phyloP scores from a whole-genome alignment of 2,888 invertebrate species.

The Torymus auratus region DNA sequence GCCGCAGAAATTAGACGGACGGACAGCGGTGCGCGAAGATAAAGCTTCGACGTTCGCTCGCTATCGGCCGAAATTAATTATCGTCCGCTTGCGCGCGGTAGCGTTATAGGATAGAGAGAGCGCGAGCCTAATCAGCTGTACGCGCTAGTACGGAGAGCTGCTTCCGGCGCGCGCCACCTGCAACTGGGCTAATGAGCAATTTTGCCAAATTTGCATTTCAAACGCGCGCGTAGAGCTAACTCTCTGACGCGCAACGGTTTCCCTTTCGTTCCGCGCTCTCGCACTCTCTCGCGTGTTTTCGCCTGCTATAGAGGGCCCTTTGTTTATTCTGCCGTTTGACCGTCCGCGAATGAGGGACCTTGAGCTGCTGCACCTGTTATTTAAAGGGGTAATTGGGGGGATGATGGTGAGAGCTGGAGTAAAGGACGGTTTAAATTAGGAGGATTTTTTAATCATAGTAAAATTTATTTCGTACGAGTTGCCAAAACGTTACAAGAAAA shows the following conservation, averaged over 20 bases:
- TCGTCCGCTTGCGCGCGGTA: not conserved
- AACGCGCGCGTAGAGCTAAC: constrained; percentile 42
- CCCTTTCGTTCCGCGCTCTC: constrained; percentile 15
- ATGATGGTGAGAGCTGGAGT: too few relatives aligned
- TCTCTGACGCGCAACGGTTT: constrained; percentile 9
- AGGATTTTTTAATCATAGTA: too few relatives aligned
- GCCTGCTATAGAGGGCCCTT: too few relatives aligned
- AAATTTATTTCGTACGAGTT: too few relatives aligned
- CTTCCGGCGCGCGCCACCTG: constrained; percentile 51
- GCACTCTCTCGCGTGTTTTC: too few relatives aligned
- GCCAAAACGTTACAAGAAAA: too few relatives aligned
- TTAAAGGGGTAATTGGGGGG: too few relatives aligned
- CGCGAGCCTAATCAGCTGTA: constrained; percentile 36
- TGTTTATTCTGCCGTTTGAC: too few relatives aligned
- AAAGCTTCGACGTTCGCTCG: too few relatives aligned
- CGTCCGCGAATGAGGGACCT: too few relatives aligned
- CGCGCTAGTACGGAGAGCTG: not conserved
- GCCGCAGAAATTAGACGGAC: constrained; percentile 3
- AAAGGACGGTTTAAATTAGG: too few relatives aligned
- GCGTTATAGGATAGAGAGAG: not conserved
- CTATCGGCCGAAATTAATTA: not conserved
- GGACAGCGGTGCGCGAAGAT: not conserved
- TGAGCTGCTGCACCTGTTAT: too few relatives aligned
- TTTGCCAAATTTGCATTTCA: constrained; percentile 66
- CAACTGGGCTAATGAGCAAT: constrained; percentile 66